Evolutionary conservation across 2,113 vertebrate genomes (phyloP), one percentile per base, ranked within the genome.

Genomic region (Thamnaconus septentrionalis): DNA sequence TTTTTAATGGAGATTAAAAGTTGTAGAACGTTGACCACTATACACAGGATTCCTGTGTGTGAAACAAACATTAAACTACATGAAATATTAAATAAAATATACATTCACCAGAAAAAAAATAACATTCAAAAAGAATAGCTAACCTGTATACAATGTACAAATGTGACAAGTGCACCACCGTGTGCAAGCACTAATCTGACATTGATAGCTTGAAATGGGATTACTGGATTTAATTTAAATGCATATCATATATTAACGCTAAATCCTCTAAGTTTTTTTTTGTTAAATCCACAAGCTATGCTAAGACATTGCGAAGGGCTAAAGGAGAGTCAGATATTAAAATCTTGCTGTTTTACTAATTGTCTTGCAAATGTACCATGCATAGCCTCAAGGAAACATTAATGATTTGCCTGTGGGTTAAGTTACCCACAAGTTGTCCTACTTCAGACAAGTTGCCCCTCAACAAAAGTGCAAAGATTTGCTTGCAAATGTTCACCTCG

Each of bases 201-300:
- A 31, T 31, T 31, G 18, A 31, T 31, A 31, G 1, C 18, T 31
- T 31, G 18, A 46, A 67, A 61, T n/a, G 3, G 75, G 71, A 78
- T 77, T 80, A 74, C 44, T 65, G 48, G 5, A 76, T 84, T 76
- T 31, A 64, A 79, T 83, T 76, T 76, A 61, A 67, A 78, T 44
- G 53, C 67, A 64, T 66, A 66, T 68, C 64, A 63, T 47, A 9
- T 41, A 53, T 31, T 31, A 53, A 55, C 60, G 52, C 64, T 53
- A 54, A 86, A 77, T 74, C 64, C 66, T 43, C 43, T 46, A 45
- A 18, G 40, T 41, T 43, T 67, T 31, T 31, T 31, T 31, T 31
- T 73, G 61, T 76, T 56, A 64, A 31, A 58, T 72, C 58, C 61
- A 8, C 31, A 12, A 64, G 57, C 61, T 78, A 66, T 56, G 47